Evolutionary conservation across 2,113 vertebrate species (phyloP), one percentile per base, ranked within the genome.

Genomic region (Rhizomys pruinosus): DNA sequence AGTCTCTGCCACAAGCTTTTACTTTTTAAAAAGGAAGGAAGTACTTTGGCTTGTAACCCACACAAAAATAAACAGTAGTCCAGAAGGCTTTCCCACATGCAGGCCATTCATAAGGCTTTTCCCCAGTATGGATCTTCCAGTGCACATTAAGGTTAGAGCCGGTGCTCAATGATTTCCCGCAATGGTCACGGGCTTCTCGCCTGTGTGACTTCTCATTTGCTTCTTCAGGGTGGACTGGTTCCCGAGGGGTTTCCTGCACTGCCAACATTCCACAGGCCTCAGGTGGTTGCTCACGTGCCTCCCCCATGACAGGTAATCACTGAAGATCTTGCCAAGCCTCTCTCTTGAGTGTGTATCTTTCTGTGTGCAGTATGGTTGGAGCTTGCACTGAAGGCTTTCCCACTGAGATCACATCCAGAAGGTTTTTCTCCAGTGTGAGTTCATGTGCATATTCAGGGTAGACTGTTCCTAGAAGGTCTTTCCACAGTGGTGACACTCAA

Each of bases 201-300:
- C 97, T 0, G 96, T 97, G 84, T 98, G 98, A 27, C 97, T 96
- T 12, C 97, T 92, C 95, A 98, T 98, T 72, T 98, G 98, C 0
- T 47, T 98, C 97, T 96, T 98, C 97, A 97, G 98, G 69, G 95
- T 98, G 34, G 98, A 98, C 96, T 97, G 98, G 79, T 98, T 98
- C 57, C 98, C 97, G 86, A 99, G 98, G 37, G 98, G 95, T 79
- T 98, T 98, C 78, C 98, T 98, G 27, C 98, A 99, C 93, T 98
- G 98, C 32, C 97, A 97, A 87, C 98, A 99, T 2, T 98, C 97
- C 39, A 98, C 98, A 0, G 97, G 97, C 71, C 98, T 98, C 0
- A 98, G 98, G 86, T 99, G 98, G 39, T 97, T 95, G 76, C 98
- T 97, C 96, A 98, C 97, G 20, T 99, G 98, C 64, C 98, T 97